phyloP scores from a whole-genome alignment of 2,113 vertebrate genomes.

The Picathartes gymnocephalus region DNA sequence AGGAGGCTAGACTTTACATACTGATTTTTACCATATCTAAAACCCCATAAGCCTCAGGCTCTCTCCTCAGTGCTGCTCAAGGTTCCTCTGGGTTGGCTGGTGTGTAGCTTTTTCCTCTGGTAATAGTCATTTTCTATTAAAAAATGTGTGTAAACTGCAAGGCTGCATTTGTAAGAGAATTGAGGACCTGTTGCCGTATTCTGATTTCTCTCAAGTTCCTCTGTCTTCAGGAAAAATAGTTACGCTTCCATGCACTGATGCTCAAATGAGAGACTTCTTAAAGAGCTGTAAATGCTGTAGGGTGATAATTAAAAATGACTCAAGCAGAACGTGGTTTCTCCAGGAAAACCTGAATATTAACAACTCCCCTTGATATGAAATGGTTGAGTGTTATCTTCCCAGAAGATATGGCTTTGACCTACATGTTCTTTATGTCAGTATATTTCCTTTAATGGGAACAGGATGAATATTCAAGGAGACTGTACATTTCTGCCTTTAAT shows the following conservation, averaged over 20 bases:
- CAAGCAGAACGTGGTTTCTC: background rate
- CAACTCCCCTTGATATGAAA: background rate
- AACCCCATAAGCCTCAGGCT: fast-evolving
- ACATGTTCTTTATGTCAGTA: background rate
- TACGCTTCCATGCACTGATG: background rate
- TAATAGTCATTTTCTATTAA: background rate
- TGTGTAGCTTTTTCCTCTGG: background rate
- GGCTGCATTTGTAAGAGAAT: background rate
- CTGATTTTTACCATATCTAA: background rate
- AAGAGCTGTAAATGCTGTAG: conserved; percentile 6
- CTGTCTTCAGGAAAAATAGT: background rate
- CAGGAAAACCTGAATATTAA: background rate
- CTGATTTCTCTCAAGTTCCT: background rate
- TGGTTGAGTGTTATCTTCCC: background rate
- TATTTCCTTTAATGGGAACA: background rate
- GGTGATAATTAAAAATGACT: conserved; percentile 34
- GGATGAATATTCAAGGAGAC: background rate
- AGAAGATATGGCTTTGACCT: conserved; percentile 30
- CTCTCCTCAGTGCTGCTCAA: background rate
- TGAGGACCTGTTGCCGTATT: background rate
- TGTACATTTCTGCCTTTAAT: background rate
- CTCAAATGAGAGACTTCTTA: conserved; percentile 16
- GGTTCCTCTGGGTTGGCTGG: background rate
- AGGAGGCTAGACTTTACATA: background rate
- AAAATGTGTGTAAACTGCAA: background rate